Conservation (phyloP, 2,888 invertebrate genomes). For the Heliothis peltigera region DNA sequence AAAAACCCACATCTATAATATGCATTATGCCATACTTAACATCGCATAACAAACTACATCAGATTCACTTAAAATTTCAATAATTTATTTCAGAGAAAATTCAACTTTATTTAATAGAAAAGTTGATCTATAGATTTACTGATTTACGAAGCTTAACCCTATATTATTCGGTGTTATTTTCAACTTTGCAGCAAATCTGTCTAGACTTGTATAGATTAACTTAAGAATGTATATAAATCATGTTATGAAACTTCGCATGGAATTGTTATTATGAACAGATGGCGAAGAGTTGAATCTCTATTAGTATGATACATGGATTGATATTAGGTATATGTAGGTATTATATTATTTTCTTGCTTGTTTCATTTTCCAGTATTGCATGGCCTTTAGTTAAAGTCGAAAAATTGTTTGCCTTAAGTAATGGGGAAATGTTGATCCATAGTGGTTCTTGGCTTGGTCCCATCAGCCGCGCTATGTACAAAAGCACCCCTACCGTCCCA, state of each 20-base stretch:
- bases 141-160: constrained; percentile 20
- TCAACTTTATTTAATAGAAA: not conserved
- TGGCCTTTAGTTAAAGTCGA: not conserved
- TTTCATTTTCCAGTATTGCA: not conserved
- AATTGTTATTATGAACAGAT: constrained; percentile 34
- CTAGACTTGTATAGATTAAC: constrained; percentile 46
- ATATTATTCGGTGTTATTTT: constrained; percentile 47
- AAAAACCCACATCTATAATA: too few species aligned
- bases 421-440: too few species aligned
- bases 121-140: constrained; percentile 16
- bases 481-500: too few species aligned
- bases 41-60: not conserved
- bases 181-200: constrained; percentile 34
- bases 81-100: constrained; percentile 1
- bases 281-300: constrained; percentile 11
- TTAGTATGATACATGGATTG: constrained; percentile 12
- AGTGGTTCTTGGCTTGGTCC: too few species aligned
- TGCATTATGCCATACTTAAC: not conserved
- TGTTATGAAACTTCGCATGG: constrained; percentile 52
- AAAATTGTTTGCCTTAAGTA: constrained; percentile 14
- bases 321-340: too few species aligned
- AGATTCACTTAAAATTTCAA: not conserved
- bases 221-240: constrained; percentile 54
- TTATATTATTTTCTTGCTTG: not conserved
- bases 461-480: too few species aligned